These are phyloP conservation scores for Furcula furcula DNA, from an alignment of 2,888 invertebrate genomes.

Conservation along the genomic window DNA sequence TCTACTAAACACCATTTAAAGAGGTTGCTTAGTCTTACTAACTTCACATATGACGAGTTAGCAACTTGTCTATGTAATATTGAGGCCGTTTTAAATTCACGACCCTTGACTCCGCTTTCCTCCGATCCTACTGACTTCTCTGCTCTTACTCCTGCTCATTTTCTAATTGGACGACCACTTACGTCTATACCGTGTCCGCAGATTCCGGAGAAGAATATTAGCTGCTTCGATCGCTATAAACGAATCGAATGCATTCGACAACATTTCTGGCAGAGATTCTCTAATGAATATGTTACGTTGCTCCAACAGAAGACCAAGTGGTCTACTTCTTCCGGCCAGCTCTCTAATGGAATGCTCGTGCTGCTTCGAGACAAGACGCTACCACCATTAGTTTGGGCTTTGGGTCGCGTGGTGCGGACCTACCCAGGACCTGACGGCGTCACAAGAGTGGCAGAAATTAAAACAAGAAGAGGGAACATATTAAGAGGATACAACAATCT, in stretches of 20 bases:
- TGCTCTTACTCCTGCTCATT: slow-evolving; percentile 6
- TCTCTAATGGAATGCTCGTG: neutral
- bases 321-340: neutral
- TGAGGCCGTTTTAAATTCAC: slow-evolving; percentile 6
- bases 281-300: slow-evolving; percentile 2
- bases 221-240: neutral
- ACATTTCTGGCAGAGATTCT: slow-evolving; percentile 3
- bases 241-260: slow-evolving; percentile 4
- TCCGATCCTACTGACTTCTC: slow-evolving; percentile 6
- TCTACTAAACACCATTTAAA: slow-evolving; percentile 4
- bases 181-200: slow-evolving; percentile 2
- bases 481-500: no score
- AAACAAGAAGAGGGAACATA: slow-evolving; percentile 5
- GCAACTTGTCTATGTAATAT: slow-evolving; percentile 5
- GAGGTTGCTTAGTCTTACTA: slow-evolving; percentile 2
- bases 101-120: slow-evolving; percentile 7
- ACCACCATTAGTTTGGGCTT: slow-evolving; percentile 7
- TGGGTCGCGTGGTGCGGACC: slow-evolving; percentile 5
- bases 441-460: slow-evolving; percentile 7
- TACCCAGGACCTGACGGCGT: slow-evolving; percentile 7
- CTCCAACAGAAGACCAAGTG: slow-evolving; percentile 3
- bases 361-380: slow-evolving; percentile 5
- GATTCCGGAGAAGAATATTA: slow-evolving; percentile 1
- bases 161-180: slow-evolving; percentile 12
- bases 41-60: slow-evolving; percentile 9